A percentile compares a stretch with the other conserved stretches of the same genome.
phyloP scores from a whole-genome alignment of 2,797 vertebrate genomes.

The Petrocephalus sullivani region DNA sequence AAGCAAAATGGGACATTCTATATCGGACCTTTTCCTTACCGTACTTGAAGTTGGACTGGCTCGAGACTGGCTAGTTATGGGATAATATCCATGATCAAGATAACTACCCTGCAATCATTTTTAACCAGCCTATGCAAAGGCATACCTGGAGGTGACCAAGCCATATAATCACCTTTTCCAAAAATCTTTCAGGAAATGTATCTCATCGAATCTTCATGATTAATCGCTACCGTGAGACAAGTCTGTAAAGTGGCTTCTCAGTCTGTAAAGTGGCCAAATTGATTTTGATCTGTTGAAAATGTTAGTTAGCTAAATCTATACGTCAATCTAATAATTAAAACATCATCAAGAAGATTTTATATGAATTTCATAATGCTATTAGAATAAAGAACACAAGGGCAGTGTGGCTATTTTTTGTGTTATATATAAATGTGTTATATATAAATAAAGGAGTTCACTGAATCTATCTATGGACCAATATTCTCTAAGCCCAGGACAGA shows the following conservation, averaged over 20 bases:
- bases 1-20: too few species aligned
- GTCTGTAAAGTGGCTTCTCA: background rate
- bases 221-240: background rate
- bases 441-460: background rate
- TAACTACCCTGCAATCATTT: background rate
- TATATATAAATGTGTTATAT: background rate
- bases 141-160: background rate
- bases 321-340: background rate
- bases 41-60: too few species aligned
- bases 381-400: background rate
- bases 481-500: background rate
- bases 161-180: background rate
- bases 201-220: background rate
- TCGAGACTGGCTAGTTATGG: too few species aligned
- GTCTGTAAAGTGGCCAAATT: too few species aligned
- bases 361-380: background rate
- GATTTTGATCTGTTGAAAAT: background rate
- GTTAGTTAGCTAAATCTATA: background rate
- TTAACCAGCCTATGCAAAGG: background rate
- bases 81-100: too few species aligned
- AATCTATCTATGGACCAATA: background rate
- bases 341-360: background rate
- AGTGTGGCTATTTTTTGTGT: background rate
- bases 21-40: too few species aligned
- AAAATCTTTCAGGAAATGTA: background rate